Evolutionary conservation across 2,888 invertebrate species (phyloP), one percentile per base, ranked within the genome.

Genomic region (Keiferia lycopersicella): DNA sequence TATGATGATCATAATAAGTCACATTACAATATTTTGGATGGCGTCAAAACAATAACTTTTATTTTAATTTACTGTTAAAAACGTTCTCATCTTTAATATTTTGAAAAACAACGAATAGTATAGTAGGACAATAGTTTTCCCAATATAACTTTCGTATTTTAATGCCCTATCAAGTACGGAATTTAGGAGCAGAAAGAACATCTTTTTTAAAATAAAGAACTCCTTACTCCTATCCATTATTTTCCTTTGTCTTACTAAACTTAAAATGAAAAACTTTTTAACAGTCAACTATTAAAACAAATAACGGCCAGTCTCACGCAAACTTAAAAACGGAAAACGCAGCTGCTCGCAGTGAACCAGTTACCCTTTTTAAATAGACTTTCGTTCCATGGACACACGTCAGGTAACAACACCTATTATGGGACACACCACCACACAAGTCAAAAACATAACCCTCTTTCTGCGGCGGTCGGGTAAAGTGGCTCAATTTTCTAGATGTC

Each of bases 281-380:
- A 60, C 60, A 45, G 60, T 60, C 60, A 22, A 22, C 34, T 59
- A 34, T 26, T 34, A 34, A 34, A 8, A 34, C 56, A 12, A 38
- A 26, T 56, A 56, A 22, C 61, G 62, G 26, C 67, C 60, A 71
- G 71, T 76, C 73, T 73, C 77, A 71, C 72, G 73, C 71, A 38
- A 69, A 70, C 73, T 66, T 71, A 71, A 68, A 71, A 81, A 79
- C 81, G 81, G 78, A 78, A 76, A 78, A 72, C 76, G 75, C 82
- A 82, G 80, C 82, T 82, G 82, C 75, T 77, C 71, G 34, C 57
- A 45, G 1, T 41, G 34, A 61, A 48, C 39, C n/a, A 41, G 53
- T 62, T 53, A 53, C 62, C 62, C 62, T 62, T 45, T 61, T 62
- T 53, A 53, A n/a, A 34, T 56, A 16, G 10, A 62, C 18, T 61